Evolutionary conservation across 2,113 vertebrate genomes (phyloP).

Genomic region (Caloenas nicobarica): DNA sequence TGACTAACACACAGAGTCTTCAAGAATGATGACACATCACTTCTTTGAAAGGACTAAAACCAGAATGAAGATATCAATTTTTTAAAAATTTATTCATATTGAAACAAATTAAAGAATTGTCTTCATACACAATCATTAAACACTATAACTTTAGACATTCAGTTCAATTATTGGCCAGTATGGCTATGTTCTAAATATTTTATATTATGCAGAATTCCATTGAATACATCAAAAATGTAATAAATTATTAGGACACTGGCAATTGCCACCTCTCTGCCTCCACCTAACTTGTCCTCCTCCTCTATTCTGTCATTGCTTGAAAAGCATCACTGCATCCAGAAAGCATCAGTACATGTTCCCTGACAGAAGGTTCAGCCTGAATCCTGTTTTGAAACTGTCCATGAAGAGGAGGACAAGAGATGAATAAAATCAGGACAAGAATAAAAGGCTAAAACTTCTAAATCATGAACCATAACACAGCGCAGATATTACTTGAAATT

Average conservation of each 20-base stretch:
- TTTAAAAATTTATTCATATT: neutral
- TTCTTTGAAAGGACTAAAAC: neutral
- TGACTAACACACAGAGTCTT: neutral
- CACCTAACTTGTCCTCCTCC: neutral
- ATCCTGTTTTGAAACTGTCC: neutral
- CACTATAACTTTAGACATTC: neutral
- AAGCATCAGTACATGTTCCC: neutral
- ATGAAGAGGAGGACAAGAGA: neutral
- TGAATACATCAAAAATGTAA: neutral
- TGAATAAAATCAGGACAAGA: neutral
- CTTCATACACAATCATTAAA: neutral
- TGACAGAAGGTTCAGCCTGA: neutral
- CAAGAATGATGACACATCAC: neutral
- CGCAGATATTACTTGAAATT: neutral
- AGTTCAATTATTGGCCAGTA: neutral
- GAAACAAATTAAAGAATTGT: neutral
- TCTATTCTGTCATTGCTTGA: neutral
- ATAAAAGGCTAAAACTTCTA: neutral
- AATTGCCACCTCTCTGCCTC: neutral
- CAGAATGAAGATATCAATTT: neutral
- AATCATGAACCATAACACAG: neutral
- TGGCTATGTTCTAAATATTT: neutral
- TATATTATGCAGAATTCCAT: neutral
- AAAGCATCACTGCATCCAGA: neutral
- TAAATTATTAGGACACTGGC: neutral